phyloP scores from a whole-genome alignment of 2,113 vertebrate genomes.

The Delphinus delphis region DNA sequence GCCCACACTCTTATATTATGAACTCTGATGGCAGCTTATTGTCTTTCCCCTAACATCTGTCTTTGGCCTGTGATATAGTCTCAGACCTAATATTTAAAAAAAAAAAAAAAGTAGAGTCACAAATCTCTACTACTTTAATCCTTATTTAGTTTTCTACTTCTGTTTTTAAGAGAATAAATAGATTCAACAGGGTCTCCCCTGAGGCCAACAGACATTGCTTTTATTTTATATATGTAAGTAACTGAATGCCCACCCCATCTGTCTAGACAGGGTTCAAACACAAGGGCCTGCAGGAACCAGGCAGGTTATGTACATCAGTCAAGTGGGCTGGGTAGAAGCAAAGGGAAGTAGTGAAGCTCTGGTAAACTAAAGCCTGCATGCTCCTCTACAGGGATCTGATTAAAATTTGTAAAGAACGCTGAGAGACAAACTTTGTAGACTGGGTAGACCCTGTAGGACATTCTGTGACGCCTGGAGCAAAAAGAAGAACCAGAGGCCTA shows the following conservation, averaged over 20 bases:
- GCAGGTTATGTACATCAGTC: slow-evolving; percentile 1
- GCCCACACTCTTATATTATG: not conserved
- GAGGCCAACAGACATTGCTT: slow-evolving; percentile 51
- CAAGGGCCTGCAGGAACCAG: not conserved
- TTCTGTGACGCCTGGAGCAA: not conserved
- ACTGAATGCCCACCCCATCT: not conserved
- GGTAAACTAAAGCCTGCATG: not conserved
- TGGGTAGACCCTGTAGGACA: not conserved
- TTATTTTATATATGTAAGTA: slow-evolving; percentile 41
- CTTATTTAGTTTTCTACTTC: slow-evolving; percentile 51
- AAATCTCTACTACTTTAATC: slow-evolving; percentile 36
- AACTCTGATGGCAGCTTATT: not conserved
- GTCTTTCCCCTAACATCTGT: not conserved
- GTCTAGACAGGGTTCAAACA: slow-evolving; percentile 49
- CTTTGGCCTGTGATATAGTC: not conserved
- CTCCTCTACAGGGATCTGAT: not conserved
- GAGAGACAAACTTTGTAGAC: not conserved
- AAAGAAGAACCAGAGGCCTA: not conserved
- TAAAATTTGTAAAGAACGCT: not conserved
- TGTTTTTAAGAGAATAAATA: slow-evolving; percentile 49
- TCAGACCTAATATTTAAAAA: not conserved
- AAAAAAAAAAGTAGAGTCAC: not conserved
- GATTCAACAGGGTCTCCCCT: slow-evolving; percentile 32
- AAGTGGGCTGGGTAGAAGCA: not conserved
- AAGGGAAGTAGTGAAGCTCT: not conserved